Conservation (phyloP, 2,888 invertebrate genomes). For the Drosophila mettleri region DNA sequence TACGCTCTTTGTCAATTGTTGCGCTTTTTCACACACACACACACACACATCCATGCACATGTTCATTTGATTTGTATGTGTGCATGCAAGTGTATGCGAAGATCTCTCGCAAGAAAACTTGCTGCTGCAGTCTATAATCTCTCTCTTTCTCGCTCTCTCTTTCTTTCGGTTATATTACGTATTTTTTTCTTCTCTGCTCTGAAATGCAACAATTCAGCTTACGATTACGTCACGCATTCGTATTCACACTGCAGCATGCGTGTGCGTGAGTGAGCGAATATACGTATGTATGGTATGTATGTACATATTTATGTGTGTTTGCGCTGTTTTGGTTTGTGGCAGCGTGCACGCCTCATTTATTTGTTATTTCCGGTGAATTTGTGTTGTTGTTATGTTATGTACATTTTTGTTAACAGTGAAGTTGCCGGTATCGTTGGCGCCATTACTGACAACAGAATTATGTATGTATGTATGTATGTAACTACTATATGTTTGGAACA, state of each 20-base stretch:
- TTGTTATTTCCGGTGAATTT: constrained; percentile 69
- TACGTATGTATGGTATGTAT: too few species aligned
- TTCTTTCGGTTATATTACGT: constrained; percentile 19
- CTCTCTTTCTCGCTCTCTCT: background rate
- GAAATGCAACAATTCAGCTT: constrained; percentile 57
- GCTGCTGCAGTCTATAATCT: constrained; percentile 11
- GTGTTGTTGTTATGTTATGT: constrained; percentile 28
- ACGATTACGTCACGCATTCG: constrained; percentile 72
- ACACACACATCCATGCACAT: background rate
- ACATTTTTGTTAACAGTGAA: constrained; percentile 27
- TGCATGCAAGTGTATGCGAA: constrained; percentile 19
- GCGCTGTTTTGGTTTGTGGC: constrained; percentile 24
- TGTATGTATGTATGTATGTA: background rate
- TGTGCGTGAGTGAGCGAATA: constrained; percentile 2
- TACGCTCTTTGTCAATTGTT: constrained; percentile 38
- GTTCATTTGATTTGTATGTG: too few species aligned
- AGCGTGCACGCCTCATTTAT: constrained; percentile 49
- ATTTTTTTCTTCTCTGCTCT: constrained; percentile 16
- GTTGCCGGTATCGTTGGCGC: constrained; percentile 31
- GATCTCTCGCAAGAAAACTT: constrained; percentile 46
- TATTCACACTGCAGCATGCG: constrained; percentile 62
- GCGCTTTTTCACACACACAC: constrained; percentile 24
- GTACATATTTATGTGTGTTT: background rate
- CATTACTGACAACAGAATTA: constrained; percentile 12
- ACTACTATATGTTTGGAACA: constrained; percentile 4